Evolutionary conservation across 2,888 invertebrate species (phyloP), one percentile per base, ranked within the genome.

Genomic region (Eristalis intricaria): DNA sequence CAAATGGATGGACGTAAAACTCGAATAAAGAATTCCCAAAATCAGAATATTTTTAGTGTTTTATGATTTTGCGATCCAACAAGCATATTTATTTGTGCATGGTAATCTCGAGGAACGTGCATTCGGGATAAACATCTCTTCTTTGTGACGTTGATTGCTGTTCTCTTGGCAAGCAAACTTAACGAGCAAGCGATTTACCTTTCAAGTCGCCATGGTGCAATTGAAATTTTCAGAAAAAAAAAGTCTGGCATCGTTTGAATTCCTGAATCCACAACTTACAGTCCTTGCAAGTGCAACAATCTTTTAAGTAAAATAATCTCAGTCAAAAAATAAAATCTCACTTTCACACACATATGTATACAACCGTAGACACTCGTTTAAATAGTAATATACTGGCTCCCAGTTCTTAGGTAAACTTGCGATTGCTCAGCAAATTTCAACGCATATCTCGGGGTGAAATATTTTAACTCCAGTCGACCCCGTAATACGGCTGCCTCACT

Each of bases 91-190:
- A 77, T 77, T 81, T 81, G 76, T 77, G 43, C 68, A 85, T 77
- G 73, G 76, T 81, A 81, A 85, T 81, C 81, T 43, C 38, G 68
- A 29, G 68, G 60, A 81, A 43, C 58, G 64, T 73, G 68, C 61
- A 82, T 68, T 63, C 66, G 73, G 76, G 82, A 73, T 74, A 81
- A 85, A 77, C 69, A 85, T 69, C 73, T 85, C 82, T 82, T 85
- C 74, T 85, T 85, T 85, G 82, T 81, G 85, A 82, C 77, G 71
- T 85, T 85, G 85, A 85, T 85, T 85, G 82, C 81, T 76, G 73
- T 43, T 69, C 73, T 66, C 38, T 73, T 77, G 76, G 43, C 65
- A 81, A 73, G 58, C 71, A 40, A 29, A 56, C 64, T 22, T 19
- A 56, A 58, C 56, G 22, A 74, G 68, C 68, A 56, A 79, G 70